phyloP scores from a whole-genome alignment of 2,888 invertebrate species.

The Macrostomum cliftonense region DNA sequence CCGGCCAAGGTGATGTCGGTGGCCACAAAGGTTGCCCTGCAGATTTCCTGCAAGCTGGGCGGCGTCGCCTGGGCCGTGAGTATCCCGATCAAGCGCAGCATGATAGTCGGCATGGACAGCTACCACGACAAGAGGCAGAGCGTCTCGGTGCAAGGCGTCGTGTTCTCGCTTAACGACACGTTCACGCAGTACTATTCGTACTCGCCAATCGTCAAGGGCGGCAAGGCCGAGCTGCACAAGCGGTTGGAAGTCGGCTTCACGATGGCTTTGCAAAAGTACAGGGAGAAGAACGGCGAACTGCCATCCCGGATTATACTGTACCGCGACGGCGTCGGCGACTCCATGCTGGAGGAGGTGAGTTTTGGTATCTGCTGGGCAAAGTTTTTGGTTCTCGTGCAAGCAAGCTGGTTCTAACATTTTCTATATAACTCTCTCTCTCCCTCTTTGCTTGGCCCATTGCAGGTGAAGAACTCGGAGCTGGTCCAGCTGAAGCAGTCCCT shows the following conservation, averaged over 20 bases:
- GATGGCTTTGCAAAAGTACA: conserved; percentile 22
- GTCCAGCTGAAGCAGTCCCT: neutral
- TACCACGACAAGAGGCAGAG: conserved; percentile 56
- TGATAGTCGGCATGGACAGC: conserved; percentile 69
- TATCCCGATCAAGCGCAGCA: conserved; percentile 34
- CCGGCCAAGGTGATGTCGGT: conserved; percentile 47
- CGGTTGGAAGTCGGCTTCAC: conserved; percentile 10
- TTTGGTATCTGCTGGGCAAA: neutral
- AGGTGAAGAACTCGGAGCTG: neutral
- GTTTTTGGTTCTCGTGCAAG: too few species aligned
- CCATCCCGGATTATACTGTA: conserved; percentile 67
- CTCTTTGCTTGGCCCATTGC: too few species aligned
- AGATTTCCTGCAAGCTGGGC: conserved; percentile 76
- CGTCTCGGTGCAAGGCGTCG: conserved; percentile 59
- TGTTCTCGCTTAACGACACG: conserved; percentile 54
- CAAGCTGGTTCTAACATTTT: too few species aligned
- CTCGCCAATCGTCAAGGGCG: conserved; percentile 53
- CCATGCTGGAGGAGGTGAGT: conserved; percentile 22
- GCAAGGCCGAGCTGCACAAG: conserved; percentile 57
- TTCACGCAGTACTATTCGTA: conserved; percentile 55
- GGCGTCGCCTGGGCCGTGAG: conserved; percentile 67
- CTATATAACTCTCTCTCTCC: neutral
- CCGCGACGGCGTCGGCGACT: conserved; percentile 57
- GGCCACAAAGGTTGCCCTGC: conserved; percentile 74
- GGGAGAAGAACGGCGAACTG: conserved; percentile 44